Percentiles rank a stretch among this genome's conserved stretches.
Conservation (phyloP, 2,888 invertebrate genomes). For the Gari tellinella region DNA sequence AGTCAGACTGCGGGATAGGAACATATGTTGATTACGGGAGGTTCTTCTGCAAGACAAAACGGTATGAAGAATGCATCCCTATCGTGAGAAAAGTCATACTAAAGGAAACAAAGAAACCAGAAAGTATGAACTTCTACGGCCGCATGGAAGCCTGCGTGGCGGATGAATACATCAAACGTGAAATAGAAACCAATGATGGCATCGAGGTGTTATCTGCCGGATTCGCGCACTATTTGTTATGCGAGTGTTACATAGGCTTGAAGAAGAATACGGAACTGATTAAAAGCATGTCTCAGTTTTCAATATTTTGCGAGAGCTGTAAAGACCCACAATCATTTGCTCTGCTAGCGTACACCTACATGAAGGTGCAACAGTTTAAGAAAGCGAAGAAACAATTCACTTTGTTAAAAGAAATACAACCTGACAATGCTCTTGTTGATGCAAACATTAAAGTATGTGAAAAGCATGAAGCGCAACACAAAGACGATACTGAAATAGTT, state of each 20-base stretch:
- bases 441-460: slow-evolving; percentile 47
- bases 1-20: slow-evolving; percentile 65
- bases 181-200: slow-evolving; percentile 59
- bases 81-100: slow-evolving; percentile 57
- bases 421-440: slow-evolving; percentile 49
- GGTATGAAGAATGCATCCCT: slow-evolving; percentile 57
- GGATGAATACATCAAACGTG: slow-evolving; percentile 60
- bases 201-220: slow-evolving; percentile 58
- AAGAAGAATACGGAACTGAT: slow-evolving; percentile 58
- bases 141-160: slow-evolving; percentile 62
- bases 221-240: slow-evolving; percentile 60
- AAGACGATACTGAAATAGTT: slow-evolving; percentile 39
- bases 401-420: slow-evolving; percentile 41
- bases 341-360: slow-evolving; percentile 59
- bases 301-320: slow-evolving; percentile 43
- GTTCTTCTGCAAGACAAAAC: slow-evolving; percentile 55
- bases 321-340: slow-evolving; percentile 54
- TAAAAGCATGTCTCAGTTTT: slow-evolving; percentile 53
- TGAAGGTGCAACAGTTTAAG: slow-evolving; percentile 60
- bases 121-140: slow-evolving; percentile 66
- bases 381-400: slow-evolving; percentile 55
- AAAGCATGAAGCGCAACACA: slow-evolving; percentile 28
- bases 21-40: slow-evolving; percentile 66
- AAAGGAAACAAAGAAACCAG: slow-evolving; percentile 60
- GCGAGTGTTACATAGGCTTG: slow-evolving; percentile 54